Conservation (phyloP, 2,888 invertebrate species). For the Drosophila putrida region DNA sequence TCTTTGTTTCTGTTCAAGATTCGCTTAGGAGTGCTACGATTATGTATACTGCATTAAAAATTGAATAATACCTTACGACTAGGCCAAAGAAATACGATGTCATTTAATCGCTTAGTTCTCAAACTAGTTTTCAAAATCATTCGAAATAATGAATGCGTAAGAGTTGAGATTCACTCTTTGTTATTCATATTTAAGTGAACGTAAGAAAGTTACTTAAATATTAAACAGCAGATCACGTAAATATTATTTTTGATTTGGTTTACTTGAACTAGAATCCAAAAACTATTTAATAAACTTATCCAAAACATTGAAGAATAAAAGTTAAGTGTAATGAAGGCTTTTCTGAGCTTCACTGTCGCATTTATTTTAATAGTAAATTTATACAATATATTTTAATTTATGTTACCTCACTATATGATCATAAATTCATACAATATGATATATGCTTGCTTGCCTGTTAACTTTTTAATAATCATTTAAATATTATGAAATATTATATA, state of each 20-base stretch:
- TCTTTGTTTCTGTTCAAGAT: conserved; percentile 25
- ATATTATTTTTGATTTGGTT: too few species aligned
- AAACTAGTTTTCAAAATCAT: background rate
- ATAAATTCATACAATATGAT: conserved; percentile 23
- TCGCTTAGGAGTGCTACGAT: conserved; percentile 28
- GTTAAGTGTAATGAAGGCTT: background rate
- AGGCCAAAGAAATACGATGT: background rate
- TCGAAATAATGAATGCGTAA: too few species aligned
- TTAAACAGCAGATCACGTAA: too few species aligned
- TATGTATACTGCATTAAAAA: conserved; percentile 9
- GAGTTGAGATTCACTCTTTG: background rate
- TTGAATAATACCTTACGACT: conserved; percentile 4
- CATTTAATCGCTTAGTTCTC: background rate
- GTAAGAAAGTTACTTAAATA: too few species aligned
- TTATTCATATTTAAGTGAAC: background rate
- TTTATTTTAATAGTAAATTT: background rate
- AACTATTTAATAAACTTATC: too few species aligned
- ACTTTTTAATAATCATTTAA: conserved; percentile 3
- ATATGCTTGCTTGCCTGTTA: conserved; percentile 72
- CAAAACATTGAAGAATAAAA: background rate
- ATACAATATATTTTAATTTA: conserved; percentile 18
- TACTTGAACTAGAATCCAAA: too few species aligned
- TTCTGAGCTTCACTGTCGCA: conserved; percentile 60
- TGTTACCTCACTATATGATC: conserved; percentile 47
- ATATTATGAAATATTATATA: conserved; percentile 1